Percentiles rank a stretch among this genome's conserved stretches.
phyloP scores from a whole-genome alignment of 2,113 vertebrate genomes.

The Chamaetylas fuelleborni region DNA sequence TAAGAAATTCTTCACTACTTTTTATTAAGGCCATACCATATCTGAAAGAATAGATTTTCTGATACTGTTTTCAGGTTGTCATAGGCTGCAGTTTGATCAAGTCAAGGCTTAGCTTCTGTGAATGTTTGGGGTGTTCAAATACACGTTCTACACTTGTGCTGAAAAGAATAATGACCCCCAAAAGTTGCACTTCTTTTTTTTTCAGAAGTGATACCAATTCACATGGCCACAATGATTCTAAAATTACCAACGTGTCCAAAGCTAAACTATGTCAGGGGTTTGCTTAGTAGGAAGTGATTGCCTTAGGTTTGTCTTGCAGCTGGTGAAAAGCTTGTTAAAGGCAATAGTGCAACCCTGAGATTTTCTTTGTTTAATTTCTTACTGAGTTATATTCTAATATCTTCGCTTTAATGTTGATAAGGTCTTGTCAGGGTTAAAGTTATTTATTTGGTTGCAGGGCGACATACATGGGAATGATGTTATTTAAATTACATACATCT shows the following conservation, averaged over 20 bases:
- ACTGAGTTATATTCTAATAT: neutral
- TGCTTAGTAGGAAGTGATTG: neutral
- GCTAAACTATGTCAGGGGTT: neutral
- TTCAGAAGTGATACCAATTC: neutral
- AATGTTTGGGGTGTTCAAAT: neutral
- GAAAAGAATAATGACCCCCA: neutral
- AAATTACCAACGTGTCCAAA: constrained; percentile 34
- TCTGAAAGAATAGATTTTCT: neutral
- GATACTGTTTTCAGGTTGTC: neutral
- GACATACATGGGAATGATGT: neutral
- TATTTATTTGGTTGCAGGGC: neutral
- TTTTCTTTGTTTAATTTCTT: constrained; percentile 6
- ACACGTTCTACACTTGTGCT: neutral
- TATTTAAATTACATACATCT: neutral
- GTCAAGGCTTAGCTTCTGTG: neutral
- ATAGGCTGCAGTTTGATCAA: neutral
- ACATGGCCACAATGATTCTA: neutral
- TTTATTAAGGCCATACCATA: neutral
- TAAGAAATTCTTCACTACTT: neutral
- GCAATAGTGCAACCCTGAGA: neutral
- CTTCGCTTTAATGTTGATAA: constrained; percentile 1
- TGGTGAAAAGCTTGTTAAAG: constrained; percentile 5
- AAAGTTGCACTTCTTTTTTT: neutral
- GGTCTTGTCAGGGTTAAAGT: neutral
- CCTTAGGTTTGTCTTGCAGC: neutral